These are phyloP conservation scores for Nineta flava DNA, from an alignment of 2,888 invertebrate genomes.

Conservation along the genomic window DNA sequence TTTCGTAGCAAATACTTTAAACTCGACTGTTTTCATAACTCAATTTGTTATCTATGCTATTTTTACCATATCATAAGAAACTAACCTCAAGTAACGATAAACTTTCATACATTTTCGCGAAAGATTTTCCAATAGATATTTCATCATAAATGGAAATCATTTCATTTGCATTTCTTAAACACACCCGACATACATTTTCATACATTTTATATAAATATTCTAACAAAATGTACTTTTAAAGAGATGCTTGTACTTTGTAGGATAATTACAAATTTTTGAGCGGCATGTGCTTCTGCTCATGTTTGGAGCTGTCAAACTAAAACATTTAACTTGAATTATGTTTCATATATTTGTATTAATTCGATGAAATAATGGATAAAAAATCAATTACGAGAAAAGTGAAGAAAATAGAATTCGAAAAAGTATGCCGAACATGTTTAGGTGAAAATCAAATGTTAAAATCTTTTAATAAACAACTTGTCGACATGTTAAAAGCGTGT, in stretches of 20 bases:
- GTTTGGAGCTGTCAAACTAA: not conserved
- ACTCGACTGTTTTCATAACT: no score
- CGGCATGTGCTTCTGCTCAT: not conserved
- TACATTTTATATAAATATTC: not conserved
- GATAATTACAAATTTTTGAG: not conserved
- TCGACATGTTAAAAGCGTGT: slow-evolving; percentile 23
- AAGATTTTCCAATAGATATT: not conserved
- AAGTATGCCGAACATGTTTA: slow-evolving; percentile 23
- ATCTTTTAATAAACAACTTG: slow-evolving; percentile 20
- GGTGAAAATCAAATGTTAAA: slow-evolving; percentile 19
- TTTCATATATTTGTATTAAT: not conserved
- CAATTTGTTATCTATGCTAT: no score
- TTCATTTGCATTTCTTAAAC: not conserved
- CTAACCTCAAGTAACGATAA: not conserved
- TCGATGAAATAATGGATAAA: not conserved
- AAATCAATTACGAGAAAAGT: not conserved
- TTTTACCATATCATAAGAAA: not conserved
- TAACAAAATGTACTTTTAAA: not conserved
- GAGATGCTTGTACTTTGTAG: no score
- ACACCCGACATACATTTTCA: not conserved
- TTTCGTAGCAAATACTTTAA: no score
- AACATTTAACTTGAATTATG: no score
- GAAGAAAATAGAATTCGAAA: slow-evolving; percentile 17
- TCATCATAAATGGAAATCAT: not conserved
- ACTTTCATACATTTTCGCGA: not conserved